A percentile compares a stretch with the other conserved stretches of the same genome.
Conservation (phyloP, 2,113 vertebrate genomes). For the Porphyrio hochstetteri region DNA sequence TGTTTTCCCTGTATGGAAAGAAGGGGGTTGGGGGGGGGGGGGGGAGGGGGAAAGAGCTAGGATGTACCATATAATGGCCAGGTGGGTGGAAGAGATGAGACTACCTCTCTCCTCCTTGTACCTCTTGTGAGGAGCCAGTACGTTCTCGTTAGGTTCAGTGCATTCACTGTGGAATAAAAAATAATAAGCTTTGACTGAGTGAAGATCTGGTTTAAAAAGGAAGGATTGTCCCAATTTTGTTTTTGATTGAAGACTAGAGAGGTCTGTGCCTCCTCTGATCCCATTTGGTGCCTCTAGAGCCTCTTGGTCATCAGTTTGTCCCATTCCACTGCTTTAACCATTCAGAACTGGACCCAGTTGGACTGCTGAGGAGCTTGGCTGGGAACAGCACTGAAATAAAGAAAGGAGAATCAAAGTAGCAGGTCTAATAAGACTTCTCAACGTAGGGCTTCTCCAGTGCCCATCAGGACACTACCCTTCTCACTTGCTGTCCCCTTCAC, state of each 20-base stretch:
- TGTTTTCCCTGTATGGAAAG: neutral
- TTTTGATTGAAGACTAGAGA: conserved; percentile 60
- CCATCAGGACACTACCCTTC: neutral
- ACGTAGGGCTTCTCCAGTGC: neutral
- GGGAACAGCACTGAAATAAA: conserved; percentile 74
- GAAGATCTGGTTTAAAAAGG: conserved; percentile 39
- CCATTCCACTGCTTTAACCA: conserved; percentile 14
- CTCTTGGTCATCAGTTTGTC: conserved; percentile 60
- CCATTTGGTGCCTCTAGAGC: conserved; percentile 52
- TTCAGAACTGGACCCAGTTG: conserved; percentile 93
- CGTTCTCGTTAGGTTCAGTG: neutral
- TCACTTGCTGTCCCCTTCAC: neutral
- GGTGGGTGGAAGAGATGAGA: neutral
- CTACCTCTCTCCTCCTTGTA: neutral
- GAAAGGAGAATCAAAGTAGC: conserved; percentile 31
- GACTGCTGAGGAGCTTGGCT: conserved; percentile 80
- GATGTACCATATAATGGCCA: neutral
- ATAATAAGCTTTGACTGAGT: neutral
- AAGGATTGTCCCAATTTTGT: conserved; percentile 60
- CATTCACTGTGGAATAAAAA: neutral
- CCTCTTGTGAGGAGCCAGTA: neutral
- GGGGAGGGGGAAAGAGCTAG: neutral
- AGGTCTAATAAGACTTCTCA: neutral
- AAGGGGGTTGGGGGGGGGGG: too few species aligned
- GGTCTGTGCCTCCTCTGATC: conserved; percentile 42